Base-by-base conservation (phyloP, 2,888 invertebrate species). In the Pseudanteris insignis region DNA sequence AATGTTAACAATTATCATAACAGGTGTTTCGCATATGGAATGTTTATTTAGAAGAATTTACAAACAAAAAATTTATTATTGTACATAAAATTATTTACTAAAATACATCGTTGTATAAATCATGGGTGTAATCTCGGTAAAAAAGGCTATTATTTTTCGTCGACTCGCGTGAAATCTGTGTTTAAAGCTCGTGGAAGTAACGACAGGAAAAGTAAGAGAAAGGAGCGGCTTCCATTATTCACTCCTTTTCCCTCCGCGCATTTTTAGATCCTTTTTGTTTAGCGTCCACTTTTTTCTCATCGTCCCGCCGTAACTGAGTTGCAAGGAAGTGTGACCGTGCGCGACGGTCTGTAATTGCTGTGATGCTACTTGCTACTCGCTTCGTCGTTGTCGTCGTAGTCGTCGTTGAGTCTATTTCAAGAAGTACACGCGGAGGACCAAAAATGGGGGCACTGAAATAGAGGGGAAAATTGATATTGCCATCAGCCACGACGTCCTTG, bases 311-410 rank as follows among this genome's bases (percentile, higher is more conserved):
- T 46, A 11, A 37, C 53, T 30, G 18, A 44, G 33, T 38, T 33
- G 44, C 54, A 54, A 44, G 54, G 44, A 53, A 54, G 54, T 54
- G 54, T 38, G 46, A 44, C 48, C 32, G 50, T 33, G 33, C 28
- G 21, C 50, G 33, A 51, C 54, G 26, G 43, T 34, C 41, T 53
- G 43, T 43, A 43, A 53, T 53, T 53, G 44, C 37, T 26, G 26
- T 34, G 37, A 44, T 37, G 53, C 36, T 8, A 32, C 36, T 36
- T 32, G 38, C 32, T 37, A 29, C 28, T n/a, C n/a, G n/a, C n/a
- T n/a, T n/a, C n/a, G n/a, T n/a, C n/a, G n/a, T n/a, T n/a, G n/a
- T n/a, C n/a, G n/a, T n/a, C n/a, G n/a, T n/a, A n/a, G 21, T 29
- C 14, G 24, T 2, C n/a, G 32, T 29, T 46, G 29, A 21, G 28